Evolutionary conservation across 1,140 invertebrate genomes (phyloP).

Genomic region (Chrysomallon squamiferum): DNA sequence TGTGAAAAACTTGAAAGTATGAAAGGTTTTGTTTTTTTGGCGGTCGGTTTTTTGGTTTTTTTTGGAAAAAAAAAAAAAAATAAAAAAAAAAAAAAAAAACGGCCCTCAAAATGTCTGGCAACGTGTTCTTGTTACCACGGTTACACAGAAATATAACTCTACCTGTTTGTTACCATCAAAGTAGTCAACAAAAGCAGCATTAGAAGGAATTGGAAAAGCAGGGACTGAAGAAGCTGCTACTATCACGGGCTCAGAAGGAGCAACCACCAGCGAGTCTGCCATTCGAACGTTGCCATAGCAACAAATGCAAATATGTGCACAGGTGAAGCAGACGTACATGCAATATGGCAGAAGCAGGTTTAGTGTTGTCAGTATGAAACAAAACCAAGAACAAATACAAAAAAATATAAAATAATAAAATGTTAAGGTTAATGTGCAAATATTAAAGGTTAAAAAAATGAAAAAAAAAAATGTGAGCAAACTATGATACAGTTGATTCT

Average conservation of each 20-base stretch:
- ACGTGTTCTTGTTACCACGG: too few species aligned
- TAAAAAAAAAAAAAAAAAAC: too few species aligned
- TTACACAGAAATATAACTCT: slow-evolving; percentile 54
- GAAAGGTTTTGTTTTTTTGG: too few species aligned
- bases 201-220: slow-evolving; percentile 74
- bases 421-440: neutral
- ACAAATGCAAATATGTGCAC: slow-evolving; percentile 73
- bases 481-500: neutral
- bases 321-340: slow-evolving; percentile 76
- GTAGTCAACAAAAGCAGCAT: slow-evolving; percentile 92
- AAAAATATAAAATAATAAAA: neutral
- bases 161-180: slow-evolving; percentile 95
- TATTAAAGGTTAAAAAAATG: slow-evolving; percentile 8
- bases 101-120: too few species aligned
- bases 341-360: slow-evolving; percentile 26
- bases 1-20: too few species aligned
- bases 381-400: slow-evolving; percentile 54
- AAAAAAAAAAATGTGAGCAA: neutral
- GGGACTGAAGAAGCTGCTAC: slow-evolving; percentile 24
- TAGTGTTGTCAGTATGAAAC: slow-evolving; percentile 11
- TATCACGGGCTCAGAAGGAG: slow-evolving; percentile 35
- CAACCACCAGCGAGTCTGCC: slow-evolving; percentile 47
- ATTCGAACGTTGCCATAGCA: slow-evolving; percentile 36
- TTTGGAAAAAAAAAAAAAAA: too few species aligned
- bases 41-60: too few species aligned